phyloP scores from a whole-genome alignment of 2,888 invertebrate species.

The Vannuccia rotundouncinata region DNA sequence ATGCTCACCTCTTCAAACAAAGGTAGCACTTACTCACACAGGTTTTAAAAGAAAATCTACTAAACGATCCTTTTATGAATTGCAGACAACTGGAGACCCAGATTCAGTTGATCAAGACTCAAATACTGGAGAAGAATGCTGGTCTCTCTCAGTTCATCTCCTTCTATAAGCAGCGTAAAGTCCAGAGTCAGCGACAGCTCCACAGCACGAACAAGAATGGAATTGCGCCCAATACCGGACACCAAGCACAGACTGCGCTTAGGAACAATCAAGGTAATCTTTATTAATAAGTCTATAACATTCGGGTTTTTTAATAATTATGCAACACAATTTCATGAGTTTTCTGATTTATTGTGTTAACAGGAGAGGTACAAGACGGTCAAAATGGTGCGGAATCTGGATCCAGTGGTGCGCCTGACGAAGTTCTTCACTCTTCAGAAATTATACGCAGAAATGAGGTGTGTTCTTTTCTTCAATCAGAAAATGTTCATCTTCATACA shows the following conservation, averaged over 20 bases:
- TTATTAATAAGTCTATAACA: too few species aligned
- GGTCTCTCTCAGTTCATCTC: conserved; percentile 30
- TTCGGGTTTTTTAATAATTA: too few species aligned
- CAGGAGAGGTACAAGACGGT: too few species aligned
- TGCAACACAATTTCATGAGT: too few species aligned
- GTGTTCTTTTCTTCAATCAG: too few species aligned
- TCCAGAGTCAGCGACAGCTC: conserved; percentile 29
- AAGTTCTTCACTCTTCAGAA: neutral
- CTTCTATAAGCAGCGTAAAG: conserved; percentile 11
- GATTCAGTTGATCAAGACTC: conserved; percentile 7
- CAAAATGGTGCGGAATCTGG: neutral
- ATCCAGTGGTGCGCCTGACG: neutral
- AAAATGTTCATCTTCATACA: too few species aligned
- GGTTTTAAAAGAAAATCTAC: neutral
- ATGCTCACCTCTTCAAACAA: neutral
- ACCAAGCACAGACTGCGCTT: too few species aligned
- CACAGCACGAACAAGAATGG: neutral
- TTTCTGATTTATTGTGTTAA: too few species aligned
- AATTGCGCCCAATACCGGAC: neutral
- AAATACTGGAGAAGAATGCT: conserved; percentile 28
- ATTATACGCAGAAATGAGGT: conserved; percentile 32
- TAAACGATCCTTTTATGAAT: neutral
- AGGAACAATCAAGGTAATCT: too few species aligned
- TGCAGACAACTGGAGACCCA: conserved; percentile 11
- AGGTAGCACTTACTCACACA: neutral